Percentiles rank a stretch among this genome's conserved stretches.
Evolutionary conservation across 2,797 vertebrate species (phyloP).

Genomic region (Mustela erminea): DNA sequence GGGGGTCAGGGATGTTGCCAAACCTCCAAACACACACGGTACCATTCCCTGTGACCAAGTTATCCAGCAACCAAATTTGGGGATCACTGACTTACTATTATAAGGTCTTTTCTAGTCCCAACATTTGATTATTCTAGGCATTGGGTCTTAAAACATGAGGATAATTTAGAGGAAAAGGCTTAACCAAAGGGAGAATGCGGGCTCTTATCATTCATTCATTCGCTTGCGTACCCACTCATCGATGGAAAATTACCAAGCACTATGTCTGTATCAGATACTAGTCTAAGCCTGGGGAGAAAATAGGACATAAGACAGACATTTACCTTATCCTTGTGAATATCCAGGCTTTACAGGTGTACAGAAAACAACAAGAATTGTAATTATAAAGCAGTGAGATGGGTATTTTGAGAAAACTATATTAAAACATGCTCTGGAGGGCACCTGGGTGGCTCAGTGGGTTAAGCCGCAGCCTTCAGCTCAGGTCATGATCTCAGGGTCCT

Average conservation of each 20-base stretch:
- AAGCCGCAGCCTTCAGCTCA: too few relatives aligned
- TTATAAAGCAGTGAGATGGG: neutral
- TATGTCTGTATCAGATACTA: neutral
- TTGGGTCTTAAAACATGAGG: neutral
- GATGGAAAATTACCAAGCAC: neutral
- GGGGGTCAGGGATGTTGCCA: neutral
- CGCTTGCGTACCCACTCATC: neutral
- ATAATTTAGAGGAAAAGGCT: neutral
- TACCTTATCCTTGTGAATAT: neutral
- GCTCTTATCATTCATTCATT: neutral
- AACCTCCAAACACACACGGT: rapidly evolving
- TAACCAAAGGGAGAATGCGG: neutral
- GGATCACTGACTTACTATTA: neutral
- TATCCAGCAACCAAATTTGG: neutral
- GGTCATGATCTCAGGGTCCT: too few relatives aligned
- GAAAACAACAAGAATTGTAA: neutral
- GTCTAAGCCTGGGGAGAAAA: neutral
- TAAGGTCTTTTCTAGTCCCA: neutral
- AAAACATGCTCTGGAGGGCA: neutral
- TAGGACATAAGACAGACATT: neutral
- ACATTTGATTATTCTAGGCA: neutral
- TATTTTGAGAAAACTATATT: neutral
- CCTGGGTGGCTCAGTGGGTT: too few relatives aligned
- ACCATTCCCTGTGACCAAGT: too few relatives aligned
- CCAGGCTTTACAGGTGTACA: neutral